Evolutionary conservation across 2,888 invertebrate genomes (phyloP).

Genomic region (Orthosia gracilis): DNA sequence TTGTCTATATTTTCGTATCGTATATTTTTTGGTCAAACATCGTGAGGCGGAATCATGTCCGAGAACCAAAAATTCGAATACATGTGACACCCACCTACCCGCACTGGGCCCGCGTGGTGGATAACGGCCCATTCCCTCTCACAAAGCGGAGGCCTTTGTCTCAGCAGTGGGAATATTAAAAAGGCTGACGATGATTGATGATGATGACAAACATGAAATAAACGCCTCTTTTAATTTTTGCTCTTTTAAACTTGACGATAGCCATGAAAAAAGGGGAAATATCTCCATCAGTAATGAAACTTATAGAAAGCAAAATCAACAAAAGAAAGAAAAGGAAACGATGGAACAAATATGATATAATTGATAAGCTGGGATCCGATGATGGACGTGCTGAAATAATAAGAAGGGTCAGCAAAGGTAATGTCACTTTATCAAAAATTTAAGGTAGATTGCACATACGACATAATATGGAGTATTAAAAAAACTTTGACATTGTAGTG

Average conservation of each 20-base stretch:
- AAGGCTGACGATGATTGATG: too few species aligned
- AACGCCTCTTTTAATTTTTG: not conserved
- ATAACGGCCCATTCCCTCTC: too few species aligned
- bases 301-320: not conserved
- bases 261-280: constrained; percentile 26
- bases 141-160: too few species aligned
- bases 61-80: too few species aligned
- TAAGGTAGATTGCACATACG: too few species aligned
- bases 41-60: too few species aligned
- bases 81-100: too few species aligned
- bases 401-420: constrained; percentile 29
- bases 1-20: too few species aligned
- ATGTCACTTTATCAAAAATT: not conserved
- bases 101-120: too few species aligned
- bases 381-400: constrained; percentile 35
- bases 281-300: constrained; percentile 8
- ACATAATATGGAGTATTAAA: too few species aligned
- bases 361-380: constrained; percentile 14
- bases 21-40: too few species aligned
- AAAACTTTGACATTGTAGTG: not conserved
- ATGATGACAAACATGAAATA: not conserved
- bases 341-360: constrained; percentile 31
- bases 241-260: not conserved
- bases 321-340: not conserved
- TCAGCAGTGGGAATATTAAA: too few species aligned